These are phyloP conservation scores for Trissolcus basalis DNA, from an alignment of 1,140 invertebrate genomes.

Conservation along the genomic window DNA sequence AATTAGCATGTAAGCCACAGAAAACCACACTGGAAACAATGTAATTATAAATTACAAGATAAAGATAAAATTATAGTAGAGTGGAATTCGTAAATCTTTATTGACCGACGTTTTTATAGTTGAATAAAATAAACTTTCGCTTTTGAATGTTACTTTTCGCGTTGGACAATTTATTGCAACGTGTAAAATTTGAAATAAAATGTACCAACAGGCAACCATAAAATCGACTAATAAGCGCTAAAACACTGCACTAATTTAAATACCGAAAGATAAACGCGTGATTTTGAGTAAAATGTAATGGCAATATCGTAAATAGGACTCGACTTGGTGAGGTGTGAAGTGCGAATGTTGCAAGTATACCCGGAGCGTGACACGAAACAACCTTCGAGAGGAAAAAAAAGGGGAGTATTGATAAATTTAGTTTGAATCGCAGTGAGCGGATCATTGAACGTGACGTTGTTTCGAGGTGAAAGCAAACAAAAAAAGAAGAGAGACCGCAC, in stretches of 20 bases:
- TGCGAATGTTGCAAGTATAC: slow-evolving; percentile 35
- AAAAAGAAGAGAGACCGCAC: too few relatives aligned
- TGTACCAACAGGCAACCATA: not conserved
- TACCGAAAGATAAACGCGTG: slow-evolving; percentile 38
- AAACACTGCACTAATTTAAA: slow-evolving; percentile 35
- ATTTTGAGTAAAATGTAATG: slow-evolving; percentile 39
- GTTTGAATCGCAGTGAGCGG: slow-evolving; percentile 37
- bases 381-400: slow-evolving; percentile 41
- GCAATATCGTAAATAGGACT: slow-evolving; percentile 40
- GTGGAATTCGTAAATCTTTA: too few relatives aligned
- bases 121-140: not conserved
- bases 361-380: slow-evolving; percentile 34
- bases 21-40: too few relatives aligned
- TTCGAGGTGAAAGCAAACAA: slow-evolving; percentile 55
- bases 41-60: too few relatives aligned
- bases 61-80: too few relatives aligned
- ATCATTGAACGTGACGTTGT: slow-evolving; percentile 58
- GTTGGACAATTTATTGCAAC: too few relatives aligned
- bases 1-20: too few relatives aligned
- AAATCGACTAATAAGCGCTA: not conserved
- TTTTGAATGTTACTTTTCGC: not conserved
- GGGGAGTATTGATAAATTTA: slow-evolving; percentile 47
- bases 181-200: too few relatives aligned
- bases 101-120: too few relatives aligned
- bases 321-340: slow-evolving; percentile 42